Conservation (phyloP, 2,888 invertebrate species). For the Euproctis similis region DNA sequence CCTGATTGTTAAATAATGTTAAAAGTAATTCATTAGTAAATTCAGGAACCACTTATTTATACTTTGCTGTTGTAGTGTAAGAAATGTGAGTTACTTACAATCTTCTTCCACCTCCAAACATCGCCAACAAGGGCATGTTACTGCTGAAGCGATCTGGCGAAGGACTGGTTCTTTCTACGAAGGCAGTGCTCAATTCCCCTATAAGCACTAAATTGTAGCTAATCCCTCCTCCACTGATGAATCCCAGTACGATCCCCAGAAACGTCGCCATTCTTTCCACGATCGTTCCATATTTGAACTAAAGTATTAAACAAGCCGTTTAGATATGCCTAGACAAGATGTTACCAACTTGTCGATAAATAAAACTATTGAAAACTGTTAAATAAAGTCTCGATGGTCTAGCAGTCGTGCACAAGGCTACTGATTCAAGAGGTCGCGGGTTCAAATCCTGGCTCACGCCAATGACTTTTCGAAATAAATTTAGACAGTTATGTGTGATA, state of each 20-base stretch:
- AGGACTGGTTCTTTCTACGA: slow-evolving; percentile 64
- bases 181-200: slow-evolving; percentile 76
- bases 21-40: background rate
- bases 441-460: too few species aligned
- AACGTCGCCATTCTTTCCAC: slow-evolving; percentile 41
- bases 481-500: too few species aligned
- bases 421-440: too few species aligned
- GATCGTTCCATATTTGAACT: slow-evolving; percentile 56
- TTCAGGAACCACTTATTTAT: background rate
- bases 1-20: too few species aligned
- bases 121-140: slow-evolving; percentile 36
- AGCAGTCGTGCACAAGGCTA: too few species aligned
- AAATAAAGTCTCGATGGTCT: too few species aligned
- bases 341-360: too few species aligned
- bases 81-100: slow-evolving; percentile 49
- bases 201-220: slow-evolving; percentile 76
- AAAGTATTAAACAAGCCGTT: background rate
- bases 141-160: slow-evolving; percentile 32
- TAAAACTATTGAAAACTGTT: too few species aligned
- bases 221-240: slow-evolving; percentile 54
- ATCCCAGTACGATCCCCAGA: slow-evolving; percentile 38
- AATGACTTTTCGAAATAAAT: too few species aligned
- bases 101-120: slow-evolving; percentile 50
- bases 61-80: too few species aligned
- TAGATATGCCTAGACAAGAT: too few species aligned